A percentile compares a stretch with the other conserved stretches of the same genome.
Evolutionary conservation across 2,888 invertebrate species (phyloP).

Genomic region (Furcula furcula): DNA sequence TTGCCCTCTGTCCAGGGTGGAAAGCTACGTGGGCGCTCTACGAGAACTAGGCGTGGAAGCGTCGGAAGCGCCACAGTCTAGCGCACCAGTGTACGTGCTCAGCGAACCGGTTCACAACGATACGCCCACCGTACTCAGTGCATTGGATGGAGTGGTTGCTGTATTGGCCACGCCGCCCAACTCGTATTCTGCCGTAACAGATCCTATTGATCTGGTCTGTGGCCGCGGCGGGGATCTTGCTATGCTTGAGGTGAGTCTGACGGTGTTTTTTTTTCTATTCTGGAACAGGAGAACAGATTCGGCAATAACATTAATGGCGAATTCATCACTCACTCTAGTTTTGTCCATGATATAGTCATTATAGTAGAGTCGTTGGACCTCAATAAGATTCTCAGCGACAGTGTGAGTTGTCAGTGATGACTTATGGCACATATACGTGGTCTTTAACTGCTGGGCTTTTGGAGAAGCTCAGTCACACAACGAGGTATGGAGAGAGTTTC

Average conservation of each 20-base stretch:
- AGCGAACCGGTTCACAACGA: slow-evolving; percentile 82
- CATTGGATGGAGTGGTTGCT: slow-evolving; percentile 72
- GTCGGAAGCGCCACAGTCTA: slow-evolving; percentile 54
- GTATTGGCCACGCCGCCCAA: slow-evolving; percentile 88
- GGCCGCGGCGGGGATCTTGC: slow-evolving; percentile 89
- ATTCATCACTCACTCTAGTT: no score
- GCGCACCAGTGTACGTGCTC: slow-evolving; percentile 63
- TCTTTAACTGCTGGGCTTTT: no score
- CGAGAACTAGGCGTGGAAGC: slow-evolving; percentile 84
- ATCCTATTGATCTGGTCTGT: slow-evolving; percentile 91
- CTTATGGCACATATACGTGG: no score
- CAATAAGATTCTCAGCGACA: no score
- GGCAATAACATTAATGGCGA: no score
- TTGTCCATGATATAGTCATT: no score
- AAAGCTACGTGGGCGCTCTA: slow-evolving; percentile 86
- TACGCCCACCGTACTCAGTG: slow-evolving; percentile 60
- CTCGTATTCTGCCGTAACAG: slow-evolving; percentile 89
- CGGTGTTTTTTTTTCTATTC: no score
- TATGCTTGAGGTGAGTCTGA: slow-evolving; percentile 89
- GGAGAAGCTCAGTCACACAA: no score
- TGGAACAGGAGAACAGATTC: no score
- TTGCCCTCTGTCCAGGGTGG: slow-evolving; percentile 80
- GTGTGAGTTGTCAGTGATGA: no score
- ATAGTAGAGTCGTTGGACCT: no score
- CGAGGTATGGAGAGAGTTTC: no score